Percentiles rank a stretch among this genome's conserved stretches.
phyloP scores from a whole-genome alignment of 1,140 invertebrate species.

The Diploscapter pachys region DNA sequence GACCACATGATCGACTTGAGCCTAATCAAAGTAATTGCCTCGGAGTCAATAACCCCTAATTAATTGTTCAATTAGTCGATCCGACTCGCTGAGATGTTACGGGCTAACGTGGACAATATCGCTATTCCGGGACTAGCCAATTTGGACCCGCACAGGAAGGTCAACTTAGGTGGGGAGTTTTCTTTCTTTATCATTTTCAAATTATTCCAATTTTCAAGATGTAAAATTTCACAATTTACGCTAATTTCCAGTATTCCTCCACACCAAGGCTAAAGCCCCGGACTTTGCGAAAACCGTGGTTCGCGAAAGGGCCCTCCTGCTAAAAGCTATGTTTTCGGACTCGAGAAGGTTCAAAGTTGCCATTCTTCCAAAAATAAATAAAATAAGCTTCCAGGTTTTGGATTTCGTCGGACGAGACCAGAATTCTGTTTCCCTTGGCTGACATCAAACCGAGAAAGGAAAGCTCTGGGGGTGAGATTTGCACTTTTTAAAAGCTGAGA shows the following conservation, averaged over 20 bases:
- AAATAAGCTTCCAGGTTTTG: neutral
- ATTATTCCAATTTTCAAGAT: slow-evolving; percentile 4
- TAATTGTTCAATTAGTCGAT: slow-evolving; percentile 35
- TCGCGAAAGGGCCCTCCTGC: slow-evolving; percentile 15
- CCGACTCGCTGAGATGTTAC: slow-evolving; percentile 33
- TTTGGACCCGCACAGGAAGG: slow-evolving; percentile 26
- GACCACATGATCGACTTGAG: slow-evolving; percentile 54
- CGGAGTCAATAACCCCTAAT: slow-evolving; percentile 24
- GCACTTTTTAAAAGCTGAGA: too few species aligned
- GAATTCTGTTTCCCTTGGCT: slow-evolving; percentile 7
- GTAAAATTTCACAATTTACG: too few species aligned
- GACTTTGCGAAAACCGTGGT: slow-evolving; percentile 14
- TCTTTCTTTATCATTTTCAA: neutral
- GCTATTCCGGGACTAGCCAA: neutral
- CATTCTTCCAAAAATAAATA: slow-evolving; percentile 15
- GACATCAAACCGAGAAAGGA: slow-evolving; percentile 26
- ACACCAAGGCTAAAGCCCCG: slow-evolving; percentile 5
- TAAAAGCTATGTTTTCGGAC: neutral
- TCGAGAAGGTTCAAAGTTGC: slow-evolving; percentile 5
- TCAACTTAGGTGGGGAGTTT: slow-evolving; percentile 5
- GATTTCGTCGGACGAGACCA: neutral
- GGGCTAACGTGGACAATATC: slow-evolving; percentile 19
- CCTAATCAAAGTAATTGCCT: slow-evolving; percentile 21
- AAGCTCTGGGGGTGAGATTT: too few species aligned
- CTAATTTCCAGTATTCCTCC: neutral